A percentile compares a stretch with the other conserved stretches of the same genome.
phyloP scores from a whole-genome alignment of 2,888 invertebrate species.

The Melieria picta region DNA sequence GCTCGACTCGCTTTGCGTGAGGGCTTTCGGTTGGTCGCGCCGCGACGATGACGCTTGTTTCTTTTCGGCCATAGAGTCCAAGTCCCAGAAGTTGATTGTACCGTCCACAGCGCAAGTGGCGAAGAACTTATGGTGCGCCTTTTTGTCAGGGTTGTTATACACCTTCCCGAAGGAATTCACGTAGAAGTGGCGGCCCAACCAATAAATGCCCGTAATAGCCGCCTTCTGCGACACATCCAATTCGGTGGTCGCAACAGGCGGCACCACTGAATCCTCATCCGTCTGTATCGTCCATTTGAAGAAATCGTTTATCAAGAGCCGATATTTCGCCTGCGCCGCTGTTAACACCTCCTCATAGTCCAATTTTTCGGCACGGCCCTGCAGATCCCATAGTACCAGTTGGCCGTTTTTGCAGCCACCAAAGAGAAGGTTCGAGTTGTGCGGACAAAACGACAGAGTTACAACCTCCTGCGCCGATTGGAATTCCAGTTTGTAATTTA shows the following conservation, averaged over 20 bases:
- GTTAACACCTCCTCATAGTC: slow-evolving; percentile 73
- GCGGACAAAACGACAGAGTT: slow-evolving; percentile 75
- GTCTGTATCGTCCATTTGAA: slow-evolving; percentile 77
- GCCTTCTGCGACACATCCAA: slow-evolving; percentile 72
- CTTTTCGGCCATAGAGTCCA: slow-evolving; percentile 63
- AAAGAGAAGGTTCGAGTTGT: slow-evolving; percentile 74
- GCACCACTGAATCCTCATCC: slow-evolving; percentile 70
- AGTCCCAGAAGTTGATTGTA: slow-evolving; percentile 76
- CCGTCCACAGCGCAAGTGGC: slow-evolving; percentile 76
- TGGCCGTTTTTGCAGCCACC: slow-evolving; percentile 81
- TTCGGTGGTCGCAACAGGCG: slow-evolving; percentile 72
- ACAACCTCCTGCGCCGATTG: slow-evolving; percentile 76
- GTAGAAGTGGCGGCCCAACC: slow-evolving; percentile 74
- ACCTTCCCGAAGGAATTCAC: slow-evolving; percentile 72
- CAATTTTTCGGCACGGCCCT: slow-evolving; percentile 71
- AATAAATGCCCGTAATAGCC: slow-evolving; percentile 73
- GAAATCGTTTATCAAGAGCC: slow-evolving; percentile 70
- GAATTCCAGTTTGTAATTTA: slow-evolving; percentile 76
- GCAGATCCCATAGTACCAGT: slow-evolving; percentile 77
- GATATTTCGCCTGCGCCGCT: slow-evolving; percentile 72
- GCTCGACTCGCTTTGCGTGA: slow-evolving; percentile 72
- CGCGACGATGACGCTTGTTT: slow-evolving; percentile 34
- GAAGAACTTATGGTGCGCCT: slow-evolving; percentile 70
- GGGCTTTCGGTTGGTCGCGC: slow-evolving; percentile 68
- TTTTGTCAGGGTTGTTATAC: slow-evolving; percentile 61